Evolutionary conservation across 2,113 vertebrate genomes (phyloP), one percentile per base, ranked within the genome.

Genomic region (Lucifuga dentata): DNA sequence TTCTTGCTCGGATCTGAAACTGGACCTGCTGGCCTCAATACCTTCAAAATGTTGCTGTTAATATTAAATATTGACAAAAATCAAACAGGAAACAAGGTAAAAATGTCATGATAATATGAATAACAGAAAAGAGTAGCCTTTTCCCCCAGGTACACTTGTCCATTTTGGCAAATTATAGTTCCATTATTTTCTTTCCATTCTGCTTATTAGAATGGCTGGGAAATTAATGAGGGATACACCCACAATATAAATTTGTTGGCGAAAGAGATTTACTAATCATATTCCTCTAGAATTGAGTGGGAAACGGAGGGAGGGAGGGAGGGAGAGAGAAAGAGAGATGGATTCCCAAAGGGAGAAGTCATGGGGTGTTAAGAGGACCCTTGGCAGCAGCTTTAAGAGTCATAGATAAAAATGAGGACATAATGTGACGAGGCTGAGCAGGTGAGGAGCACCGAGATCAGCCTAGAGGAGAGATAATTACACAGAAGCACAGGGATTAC

Each of bases 391-490:
- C 79, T 84, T 88, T 82, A 77, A 89, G 81, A 87, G 85, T 82
- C 86, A 83, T 85, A 84, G 78, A 90, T 90, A 81, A 87, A 89
- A 88, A 76, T 82, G 80, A 83, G 65, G 70, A 73, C 79, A 64
- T 84, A 83, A 87, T 85, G 73, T 85, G 84, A 87, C 81, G 36
- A 85, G 72, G 73, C 78, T 88, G 85, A 83, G 90, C 84, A 87
- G 81, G 86, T 88, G 80, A 84, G 86, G 64, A 79, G 78, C 66
- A 76, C 81, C 65, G 77, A 86, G 84, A 85, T 90, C 81, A 90
- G 79, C 65, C 85, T 63, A 75, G 82, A 88, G 77, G 83, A 83
- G 76, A 86, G 76, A 88, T 91, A 90, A 92, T 92, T 90, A 90
- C 83, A 81, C 78, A 83, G 78, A 84, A 85, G 85, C 85, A 74